Base-by-base conservation (phyloP, 2,797 vertebrate species). In the Coregonus suidteri region DNA sequence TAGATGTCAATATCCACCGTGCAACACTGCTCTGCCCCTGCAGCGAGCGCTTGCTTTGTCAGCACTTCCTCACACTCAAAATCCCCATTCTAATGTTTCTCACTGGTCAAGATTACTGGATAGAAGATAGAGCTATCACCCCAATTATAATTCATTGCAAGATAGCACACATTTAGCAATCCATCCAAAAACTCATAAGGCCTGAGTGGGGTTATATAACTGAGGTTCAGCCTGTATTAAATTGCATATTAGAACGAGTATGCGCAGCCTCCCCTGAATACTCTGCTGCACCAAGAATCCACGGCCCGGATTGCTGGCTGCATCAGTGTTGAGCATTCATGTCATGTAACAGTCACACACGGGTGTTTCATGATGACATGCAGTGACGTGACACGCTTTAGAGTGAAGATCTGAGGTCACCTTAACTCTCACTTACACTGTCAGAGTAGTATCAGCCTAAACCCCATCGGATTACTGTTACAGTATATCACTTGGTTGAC, bases 51-150 rank as follows among this genome's bases (percentile, higher is more conserved):
- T 62, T 71, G 16, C 83, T 54, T 71, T 16, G 34, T 91, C 89
- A 90, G 90, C 87, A 70, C 30, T 83, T 79, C 70, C 73, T 78
- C 71, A 68, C 53, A 66, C 75, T 79, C 64, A 69, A 75, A 11
- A 3, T 35, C 76, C 65, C 75, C 66, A 69, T 37, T 73, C 71
- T 72, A 66, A 0, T 47, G 4, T 20, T 75, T 37, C 9, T 59
- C 68, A 4, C 35, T 3, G 62, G 66, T 81, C 71, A 75, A 77
- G 31, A 82, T 54, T 53, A 75, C 53, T n/a, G 65, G 52, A 51
- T 35, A 35, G 31, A 34, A 67, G 72, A 67, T 77, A 25, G 25
- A 25, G 25, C 25, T 25, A 25, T 25, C 11, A 41, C 56, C 11
- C 30, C 56, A 75, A 69, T 78, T 78, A 56, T 64, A 56, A 70